Base-by-base conservation (phyloP, 1,140 invertebrate species). In the Cotesia vestalis region DNA sequence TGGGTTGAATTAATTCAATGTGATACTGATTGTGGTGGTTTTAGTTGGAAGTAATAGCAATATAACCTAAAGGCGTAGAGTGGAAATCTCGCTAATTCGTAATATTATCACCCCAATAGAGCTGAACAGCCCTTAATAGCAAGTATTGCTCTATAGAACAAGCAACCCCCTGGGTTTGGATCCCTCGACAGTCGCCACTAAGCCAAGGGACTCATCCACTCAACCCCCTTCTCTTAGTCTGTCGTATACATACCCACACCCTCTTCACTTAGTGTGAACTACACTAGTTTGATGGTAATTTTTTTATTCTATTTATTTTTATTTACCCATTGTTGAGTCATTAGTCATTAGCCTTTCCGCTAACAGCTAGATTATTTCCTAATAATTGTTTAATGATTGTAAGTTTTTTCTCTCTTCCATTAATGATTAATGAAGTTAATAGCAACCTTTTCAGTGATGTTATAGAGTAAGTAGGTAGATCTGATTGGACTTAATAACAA, bases 101-200 rank as follows among this genome's bases (percentile, higher is more conserved):
- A 80, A 80, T 78, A 85, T 84, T 84, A 84, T 84, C 80, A 80
- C 81, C 83, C 81, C 78, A 79, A 84, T 83, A 80, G 79, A 81
- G 72, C 76, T 63, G 78, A 83, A 79, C 75, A 77, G 75, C 76
- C 73, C 79, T 82, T 76, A 79, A 83, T 83, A 78, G 76, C 67
- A 72, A 80, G 72, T 76, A 78, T 74, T 68, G 74, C 66, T 79
- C 75, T 71, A 78, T 79, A 71, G 77, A 78, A 81, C 73, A 73
- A 77, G 74, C 77, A 73, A 77, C 75, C 77, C 75, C 77, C 68
- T 55, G 53, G 72, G 63, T 68, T 73, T 69, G 75, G 63, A 79
- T 78, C 77, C 73, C 76, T 77, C 69, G 76, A 74, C 77, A 75
- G 77, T 76, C 69, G 76, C 76, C 77, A 75, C 78, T 77, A 79